Evolutionary conservation across 2,888 invertebrate species (phyloP).

Genomic region (Petrolisthes manimaculis): DNA sequence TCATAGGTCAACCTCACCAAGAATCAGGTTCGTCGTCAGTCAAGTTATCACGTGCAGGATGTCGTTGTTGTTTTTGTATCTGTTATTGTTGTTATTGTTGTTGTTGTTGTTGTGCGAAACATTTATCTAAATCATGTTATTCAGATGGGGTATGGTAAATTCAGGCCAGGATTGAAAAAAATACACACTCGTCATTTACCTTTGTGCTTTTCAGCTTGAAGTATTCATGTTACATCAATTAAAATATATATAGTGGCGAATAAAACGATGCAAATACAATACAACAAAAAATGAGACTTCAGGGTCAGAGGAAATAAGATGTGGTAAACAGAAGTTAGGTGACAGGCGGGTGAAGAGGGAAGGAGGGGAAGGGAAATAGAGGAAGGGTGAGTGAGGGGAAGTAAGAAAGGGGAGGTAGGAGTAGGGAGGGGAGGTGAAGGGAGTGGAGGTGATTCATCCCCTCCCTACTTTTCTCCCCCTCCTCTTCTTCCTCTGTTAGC

Average conservation of each 20-base stretch:
- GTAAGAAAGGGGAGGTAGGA: neutral
- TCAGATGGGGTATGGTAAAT: too few species aligned
- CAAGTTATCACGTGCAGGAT: too few species aligned
- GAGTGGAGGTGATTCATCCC: neutral
- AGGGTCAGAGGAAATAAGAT: neutral
- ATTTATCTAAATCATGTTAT: too few species aligned
- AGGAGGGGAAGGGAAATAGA: slow-evolving; percentile 18
- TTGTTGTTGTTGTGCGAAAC: too few species aligned
- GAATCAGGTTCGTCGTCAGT: too few species aligned
- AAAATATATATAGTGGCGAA: neutral
- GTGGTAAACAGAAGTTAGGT: neutral
- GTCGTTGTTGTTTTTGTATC: too few species aligned
- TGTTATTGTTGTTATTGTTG: too few species aligned
- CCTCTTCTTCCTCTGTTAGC: slow-evolving; percentile 11
- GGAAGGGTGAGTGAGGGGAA: slow-evolving; percentile 27
- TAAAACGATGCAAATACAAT: neutral
- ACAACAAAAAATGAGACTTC: neutral
- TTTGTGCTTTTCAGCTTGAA: too few species aligned
- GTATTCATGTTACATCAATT: too few species aligned
- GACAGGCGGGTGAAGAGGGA: neutral
- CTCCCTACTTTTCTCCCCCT: neutral
- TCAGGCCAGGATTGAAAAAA: too few species aligned
- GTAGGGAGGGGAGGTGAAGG: neutral
- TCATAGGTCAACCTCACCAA: too few species aligned
- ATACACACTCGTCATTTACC: too few species aligned